Evolutionary conservation across 2,797 vertebrate species (phyloP).

Genomic region (Fringilla coelebs): DNA sequence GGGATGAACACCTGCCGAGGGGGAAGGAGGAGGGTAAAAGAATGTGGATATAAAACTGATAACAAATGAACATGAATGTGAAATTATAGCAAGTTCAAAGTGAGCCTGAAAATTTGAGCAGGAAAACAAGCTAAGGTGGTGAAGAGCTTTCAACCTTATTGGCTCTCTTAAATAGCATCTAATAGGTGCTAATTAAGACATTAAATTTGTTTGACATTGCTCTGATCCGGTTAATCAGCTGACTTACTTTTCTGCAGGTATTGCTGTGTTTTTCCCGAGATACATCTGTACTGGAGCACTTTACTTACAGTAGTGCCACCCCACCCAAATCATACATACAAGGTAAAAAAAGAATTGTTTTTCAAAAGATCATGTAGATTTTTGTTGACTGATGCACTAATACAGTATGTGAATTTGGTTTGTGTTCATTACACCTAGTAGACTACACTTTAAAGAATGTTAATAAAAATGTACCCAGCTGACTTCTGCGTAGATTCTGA

Average conservation of each 20-base stretch:
- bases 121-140: neutral
- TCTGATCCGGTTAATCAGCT: neutral
- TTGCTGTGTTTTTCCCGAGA: slow-evolving; percentile 96
- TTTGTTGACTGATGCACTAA: neutral
- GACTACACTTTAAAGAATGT: neutral
- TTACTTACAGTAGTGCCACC: slow-evolving; percentile 92
- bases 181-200: neutral
- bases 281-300: slow-evolving; percentile 91
- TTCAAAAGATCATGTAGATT: neutral
- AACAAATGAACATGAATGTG: neutral
- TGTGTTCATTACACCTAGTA: neutral
- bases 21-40: neutral
- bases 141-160: neutral
- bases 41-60: neutral
- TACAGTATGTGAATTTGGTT: neutral
- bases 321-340: slow-evolving; percentile 91
- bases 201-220: neutral
- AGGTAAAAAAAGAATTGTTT: slow-evolving; percentile 79
- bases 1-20: neutral
- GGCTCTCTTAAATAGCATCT: neutral
- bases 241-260: slow-evolving; percentile 77
- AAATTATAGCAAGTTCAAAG: neutral
- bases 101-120: neutral
- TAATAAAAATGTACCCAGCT: neutral
- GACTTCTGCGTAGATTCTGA: neutral